A percentile compares a stretch with the other conserved stretches of the same genome.
Conservation (phyloP, 1,140 invertebrate species). For the Phenacoccus solenopsis region DNA sequence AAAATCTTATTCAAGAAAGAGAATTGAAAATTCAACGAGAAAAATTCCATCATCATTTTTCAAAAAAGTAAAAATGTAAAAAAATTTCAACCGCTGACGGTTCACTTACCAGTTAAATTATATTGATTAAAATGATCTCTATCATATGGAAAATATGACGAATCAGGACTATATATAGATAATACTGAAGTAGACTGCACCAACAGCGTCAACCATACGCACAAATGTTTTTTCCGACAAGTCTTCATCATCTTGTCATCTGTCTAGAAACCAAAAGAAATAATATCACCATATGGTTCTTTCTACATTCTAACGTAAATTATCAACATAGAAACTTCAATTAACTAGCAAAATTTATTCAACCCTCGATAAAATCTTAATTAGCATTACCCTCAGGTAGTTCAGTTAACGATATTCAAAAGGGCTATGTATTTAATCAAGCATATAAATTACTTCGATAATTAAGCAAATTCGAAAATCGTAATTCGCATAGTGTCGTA, state of each 20-base stretch:
- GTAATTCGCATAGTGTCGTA: background rate
- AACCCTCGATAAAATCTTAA: no score
- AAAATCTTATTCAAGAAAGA: no score
- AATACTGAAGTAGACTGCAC: background rate
- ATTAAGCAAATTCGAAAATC: no score
- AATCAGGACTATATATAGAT: background rate
- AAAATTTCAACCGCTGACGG: background rate
- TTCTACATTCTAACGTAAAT: background rate
- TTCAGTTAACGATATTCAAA: no score
- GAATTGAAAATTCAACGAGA: no score
- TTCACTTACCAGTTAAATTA: conserved; percentile 1
- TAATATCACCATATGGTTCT: background rate
- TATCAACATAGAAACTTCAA: background rate
- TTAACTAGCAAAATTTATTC: background rate
- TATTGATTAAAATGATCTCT: conserved; percentile 5
- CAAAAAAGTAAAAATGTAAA: background rate
- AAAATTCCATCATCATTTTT: background rate
- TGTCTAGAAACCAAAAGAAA: background rate
- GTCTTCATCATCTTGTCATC: conserved; percentile 3
- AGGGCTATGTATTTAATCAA: no score
- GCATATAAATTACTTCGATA: no score
- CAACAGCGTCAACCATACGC: background rate
- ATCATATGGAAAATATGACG: background rate
- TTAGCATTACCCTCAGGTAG: no score
- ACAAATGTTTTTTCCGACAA: background rate